phyloP scores from a whole-genome alignment of 1,140 invertebrate genomes.

The Spodoptera litura region DNA sequence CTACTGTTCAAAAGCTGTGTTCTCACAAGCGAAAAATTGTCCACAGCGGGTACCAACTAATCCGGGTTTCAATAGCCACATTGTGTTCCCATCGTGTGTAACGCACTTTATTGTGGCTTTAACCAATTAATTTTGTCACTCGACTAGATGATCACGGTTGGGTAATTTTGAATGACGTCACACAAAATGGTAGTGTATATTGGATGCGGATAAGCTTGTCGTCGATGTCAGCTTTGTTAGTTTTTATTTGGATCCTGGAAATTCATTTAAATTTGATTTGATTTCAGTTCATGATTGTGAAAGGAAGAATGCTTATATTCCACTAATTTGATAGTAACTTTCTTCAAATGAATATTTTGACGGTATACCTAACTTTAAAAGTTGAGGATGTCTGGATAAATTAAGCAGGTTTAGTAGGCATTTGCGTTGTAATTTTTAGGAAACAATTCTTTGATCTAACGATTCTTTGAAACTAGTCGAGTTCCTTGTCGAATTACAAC shows the following conservation, averaged over 20 bases:
- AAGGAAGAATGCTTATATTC: too few relatives aligned
- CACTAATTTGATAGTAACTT: too few relatives aligned
- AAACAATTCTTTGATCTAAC: too few relatives aligned
- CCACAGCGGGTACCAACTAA: slow-evolving; percentile 68
- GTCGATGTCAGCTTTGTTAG: background rate
- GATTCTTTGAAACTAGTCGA: too few relatives aligned
- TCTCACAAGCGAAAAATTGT: slow-evolving; percentile 71
- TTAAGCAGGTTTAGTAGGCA: too few relatives aligned
- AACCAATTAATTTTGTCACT: slow-evolving; percentile 80
- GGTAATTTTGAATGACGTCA: slow-evolving; percentile 49
- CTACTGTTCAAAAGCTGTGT: slow-evolving; percentile 49
- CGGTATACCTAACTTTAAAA: too few relatives aligned
- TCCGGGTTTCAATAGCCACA: slow-evolving; percentile 65
- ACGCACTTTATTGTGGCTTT: slow-evolving; percentile 64
- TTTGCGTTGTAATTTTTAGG: too few relatives aligned
- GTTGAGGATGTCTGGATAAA: too few relatives aligned
- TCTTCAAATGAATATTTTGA: too few relatives aligned
- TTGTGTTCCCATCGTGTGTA: slow-evolving; percentile 67
- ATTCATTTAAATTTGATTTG: background rate
- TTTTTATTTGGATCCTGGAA: slow-evolving; percentile 4
- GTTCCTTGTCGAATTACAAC: too few relatives aligned
- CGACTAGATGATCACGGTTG: slow-evolving; percentile 64
- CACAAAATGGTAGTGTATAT: slow-evolving; percentile 32
- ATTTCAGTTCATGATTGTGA: background rate
- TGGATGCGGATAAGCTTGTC: slow-evolving; percentile 25